Evolutionary conservation across 2,113 vertebrate genomes (phyloP).

Genomic region (Struthio camelus): DNA sequence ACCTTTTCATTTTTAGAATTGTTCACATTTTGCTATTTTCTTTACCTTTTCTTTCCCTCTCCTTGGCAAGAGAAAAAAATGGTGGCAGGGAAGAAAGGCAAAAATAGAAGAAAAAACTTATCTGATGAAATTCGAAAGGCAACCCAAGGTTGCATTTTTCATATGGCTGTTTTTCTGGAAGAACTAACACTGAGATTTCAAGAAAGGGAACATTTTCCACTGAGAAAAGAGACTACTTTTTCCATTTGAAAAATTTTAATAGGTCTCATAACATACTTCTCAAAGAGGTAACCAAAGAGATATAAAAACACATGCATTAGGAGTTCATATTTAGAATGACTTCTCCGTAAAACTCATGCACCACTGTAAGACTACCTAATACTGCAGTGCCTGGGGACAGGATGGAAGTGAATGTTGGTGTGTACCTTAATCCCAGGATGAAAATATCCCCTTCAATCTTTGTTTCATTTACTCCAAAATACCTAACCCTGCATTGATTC

Average conservation of each 20-base stretch:
- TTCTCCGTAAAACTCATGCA: not conserved
- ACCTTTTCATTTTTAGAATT: not conserved
- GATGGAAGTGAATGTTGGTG: not conserved
- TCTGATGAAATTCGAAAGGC: not conserved
- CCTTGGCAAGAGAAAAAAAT: not conserved
- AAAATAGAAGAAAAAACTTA: not conserved
- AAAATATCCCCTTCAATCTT: constrained; percentile 24
- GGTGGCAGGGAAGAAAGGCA: not conserved
- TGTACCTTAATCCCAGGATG: not conserved
- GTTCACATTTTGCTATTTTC: not conserved
- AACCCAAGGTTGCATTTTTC: not conserved
- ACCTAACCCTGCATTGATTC: not conserved
- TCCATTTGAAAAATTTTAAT: not conserved
- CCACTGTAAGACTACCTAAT: not conserved
- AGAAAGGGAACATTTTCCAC: not conserved
- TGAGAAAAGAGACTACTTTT: not conserved
- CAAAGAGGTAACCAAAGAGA: constrained; percentile 7
- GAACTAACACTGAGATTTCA: not conserved
- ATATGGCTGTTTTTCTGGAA: not conserved
- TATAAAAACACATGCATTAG: not conserved
- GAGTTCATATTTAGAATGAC: not conserved
- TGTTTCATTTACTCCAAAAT: constrained; percentile 24
- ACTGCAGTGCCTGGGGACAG: not conserved
- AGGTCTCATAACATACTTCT: not conserved
- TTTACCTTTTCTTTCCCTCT: not conserved